Percentiles rank a stretch among this genome's conserved stretches.
phyloP scores from a whole-genome alignment of 2,888 invertebrate species.

The Harmothoe impar region DNA sequence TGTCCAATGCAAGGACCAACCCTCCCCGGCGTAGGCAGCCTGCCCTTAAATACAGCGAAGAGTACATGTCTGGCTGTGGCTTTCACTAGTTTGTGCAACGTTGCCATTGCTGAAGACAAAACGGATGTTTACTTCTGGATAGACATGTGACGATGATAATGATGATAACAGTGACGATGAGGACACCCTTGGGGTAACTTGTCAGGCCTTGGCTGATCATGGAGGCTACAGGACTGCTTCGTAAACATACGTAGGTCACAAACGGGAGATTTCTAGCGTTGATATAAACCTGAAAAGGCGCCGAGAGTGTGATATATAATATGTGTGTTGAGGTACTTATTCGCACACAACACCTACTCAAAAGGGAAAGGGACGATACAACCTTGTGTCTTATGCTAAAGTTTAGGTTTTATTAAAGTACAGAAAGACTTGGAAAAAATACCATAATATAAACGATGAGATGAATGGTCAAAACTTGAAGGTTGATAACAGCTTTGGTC shows the following conservation, averaged over 20 bases:
- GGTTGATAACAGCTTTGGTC: no score
- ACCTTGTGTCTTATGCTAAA: no score
- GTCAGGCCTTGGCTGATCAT: not conserved
- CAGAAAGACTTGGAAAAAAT: no score
- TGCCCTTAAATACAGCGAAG: constrained; percentile 33
- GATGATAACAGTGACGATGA: no score
- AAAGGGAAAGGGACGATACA: no score
- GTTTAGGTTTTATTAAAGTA: no score
- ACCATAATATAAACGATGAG: no score
- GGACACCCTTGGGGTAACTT: not conserved
- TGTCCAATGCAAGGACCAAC: not conserved
- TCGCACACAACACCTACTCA: no score
- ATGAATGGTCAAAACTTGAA: no score
- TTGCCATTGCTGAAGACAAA: constrained; percentile 50
- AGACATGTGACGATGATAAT: not conserved
- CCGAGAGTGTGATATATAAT: no score
- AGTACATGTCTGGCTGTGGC: constrained; percentile 35
- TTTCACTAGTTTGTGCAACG: constrained; percentile 44
- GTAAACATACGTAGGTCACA: constrained; percentile 16
- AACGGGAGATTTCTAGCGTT: not conserved
- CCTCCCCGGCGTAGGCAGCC: not conserved
- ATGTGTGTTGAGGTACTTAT: no score
- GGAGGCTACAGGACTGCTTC: not conserved
- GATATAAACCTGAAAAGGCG: no score
- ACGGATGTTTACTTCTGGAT: constrained; percentile 52